phyloP scores from a whole-genome alignment of 2,797 vertebrate genomes.

The Danio tinwini region DNA sequence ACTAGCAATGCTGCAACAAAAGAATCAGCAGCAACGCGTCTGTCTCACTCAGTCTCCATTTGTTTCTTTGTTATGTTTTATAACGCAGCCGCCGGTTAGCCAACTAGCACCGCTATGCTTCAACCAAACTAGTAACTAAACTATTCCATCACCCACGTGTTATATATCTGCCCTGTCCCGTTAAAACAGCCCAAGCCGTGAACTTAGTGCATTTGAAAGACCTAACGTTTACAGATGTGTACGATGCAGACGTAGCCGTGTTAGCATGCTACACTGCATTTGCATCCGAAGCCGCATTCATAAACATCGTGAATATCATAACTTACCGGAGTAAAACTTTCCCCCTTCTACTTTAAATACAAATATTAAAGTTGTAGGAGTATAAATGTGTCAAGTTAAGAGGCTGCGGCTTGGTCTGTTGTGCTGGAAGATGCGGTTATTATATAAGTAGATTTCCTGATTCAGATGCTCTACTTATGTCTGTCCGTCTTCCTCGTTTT shows the following conservation, averaged over 20 bases:
- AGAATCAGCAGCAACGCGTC: slow-evolving; percentile 36
- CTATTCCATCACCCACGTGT: slow-evolving; percentile 33
- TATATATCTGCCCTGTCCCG: slow-evolving; percentile 10
- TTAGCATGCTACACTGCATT: slow-evolving; percentile 66
- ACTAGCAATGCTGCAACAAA: slow-evolving; percentile 24
- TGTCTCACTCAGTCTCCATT: slow-evolving; percentile 46
- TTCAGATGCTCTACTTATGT: slow-evolving; percentile 73
- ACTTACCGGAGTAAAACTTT: slow-evolving; percentile 68
- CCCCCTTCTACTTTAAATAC: slow-evolving; percentile 16
- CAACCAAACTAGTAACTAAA: slow-evolving; percentile 50
- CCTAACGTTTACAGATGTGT: slow-evolving; percentile 21
- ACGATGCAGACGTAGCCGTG: slow-evolving; percentile 48
- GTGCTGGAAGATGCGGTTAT: neutral
- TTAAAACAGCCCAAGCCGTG: neutral
- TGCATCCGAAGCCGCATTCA: slow-evolving; percentile 55
- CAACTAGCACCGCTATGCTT: slow-evolving; percentile 55
- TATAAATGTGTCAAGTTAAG: slow-evolving; percentile 1
- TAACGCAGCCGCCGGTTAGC: slow-evolving; percentile 58
- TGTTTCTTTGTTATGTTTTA: slow-evolving; percentile 65
- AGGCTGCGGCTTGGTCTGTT: neutral
- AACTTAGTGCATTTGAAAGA: neutral
- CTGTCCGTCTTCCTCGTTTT: slow-evolving; percentile 75
- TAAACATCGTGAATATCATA: slow-evolving; percentile 55
- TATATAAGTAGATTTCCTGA: slow-evolving; percentile 73
- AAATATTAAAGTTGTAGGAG: neutral